A percentile compares a stretch with the other conserved stretches of the same genome.
Conservation (phyloP, 2,797 vertebrate genomes). For the Etheostoma perlongum region DNA sequence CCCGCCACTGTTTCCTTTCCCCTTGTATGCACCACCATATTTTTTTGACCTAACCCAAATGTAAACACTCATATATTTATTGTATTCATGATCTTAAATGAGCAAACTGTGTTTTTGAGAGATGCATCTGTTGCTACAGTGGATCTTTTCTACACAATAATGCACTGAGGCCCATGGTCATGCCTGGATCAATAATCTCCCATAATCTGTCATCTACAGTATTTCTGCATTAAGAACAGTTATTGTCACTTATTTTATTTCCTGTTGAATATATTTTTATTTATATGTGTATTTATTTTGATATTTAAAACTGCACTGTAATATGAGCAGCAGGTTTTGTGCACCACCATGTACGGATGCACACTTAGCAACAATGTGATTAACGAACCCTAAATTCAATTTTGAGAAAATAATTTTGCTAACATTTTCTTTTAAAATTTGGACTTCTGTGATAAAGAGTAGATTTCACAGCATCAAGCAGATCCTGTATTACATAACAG, state of each 20-base stretch:
- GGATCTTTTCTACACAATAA: conserved; percentile 5
- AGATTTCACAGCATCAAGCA: conserved; percentile 36
- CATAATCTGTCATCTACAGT: conserved; percentile 31
- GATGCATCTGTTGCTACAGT: conserved; percentile 28
- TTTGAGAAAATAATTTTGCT: neutral
- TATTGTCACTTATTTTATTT: neutral
- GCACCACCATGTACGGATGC: neutral
- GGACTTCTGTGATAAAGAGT: neutral
- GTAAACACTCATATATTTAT: neutral
- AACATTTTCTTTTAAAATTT: neutral
- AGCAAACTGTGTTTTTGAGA: conserved; percentile 1
- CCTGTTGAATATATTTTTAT: neutral
- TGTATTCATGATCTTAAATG: neutral
- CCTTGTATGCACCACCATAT: neutral
- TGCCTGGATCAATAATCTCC: conserved; percentile 49
- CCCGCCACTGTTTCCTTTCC: neutral
- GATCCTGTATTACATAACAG: conserved; percentile 68
- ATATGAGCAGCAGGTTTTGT: neutral
- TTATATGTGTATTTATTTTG: neutral
- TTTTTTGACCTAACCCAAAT: conserved; percentile 1
- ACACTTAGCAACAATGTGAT: neutral
- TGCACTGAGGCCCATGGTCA: conserved; percentile 15
- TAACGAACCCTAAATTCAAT: neutral
- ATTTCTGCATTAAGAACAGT: conserved; percentile 4
- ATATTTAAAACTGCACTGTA: neutral